phyloP scores from a whole-genome alignment of 2,113 vertebrate species.

The Callochromis pleurospilus region DNA sequence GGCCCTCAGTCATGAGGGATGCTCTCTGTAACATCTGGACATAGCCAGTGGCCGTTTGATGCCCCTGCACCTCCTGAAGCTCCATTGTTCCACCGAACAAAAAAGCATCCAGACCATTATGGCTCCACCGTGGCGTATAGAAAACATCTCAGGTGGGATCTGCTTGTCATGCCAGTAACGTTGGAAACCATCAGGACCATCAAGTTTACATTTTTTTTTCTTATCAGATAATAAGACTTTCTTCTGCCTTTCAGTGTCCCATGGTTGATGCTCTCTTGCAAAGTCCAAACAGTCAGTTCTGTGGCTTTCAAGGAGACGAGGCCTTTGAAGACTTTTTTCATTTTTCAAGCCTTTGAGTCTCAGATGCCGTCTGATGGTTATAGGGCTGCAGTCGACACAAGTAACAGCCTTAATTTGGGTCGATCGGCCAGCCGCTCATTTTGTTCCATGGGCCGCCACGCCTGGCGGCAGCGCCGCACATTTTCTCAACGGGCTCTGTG shows the following conservation, averaged over 20 bases:
- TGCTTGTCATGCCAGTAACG: neutral
- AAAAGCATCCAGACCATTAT: neutral
- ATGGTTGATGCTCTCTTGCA: neutral
- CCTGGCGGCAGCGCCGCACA: neutral
- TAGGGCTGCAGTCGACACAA: neutral
- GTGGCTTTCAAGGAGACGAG: neutral
- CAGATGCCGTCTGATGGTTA: neutral
- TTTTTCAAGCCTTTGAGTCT: neutral
- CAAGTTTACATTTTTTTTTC: neutral
- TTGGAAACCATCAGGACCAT: neutral
- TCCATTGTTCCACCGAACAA: rapidly evolving
- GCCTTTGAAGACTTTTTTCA: neutral
- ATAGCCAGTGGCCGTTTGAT: neutral
- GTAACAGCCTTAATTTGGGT: neutral
- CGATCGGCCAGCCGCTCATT: rapidly evolving
- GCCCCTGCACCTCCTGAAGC: neutral
- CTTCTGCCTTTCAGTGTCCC: neutral
- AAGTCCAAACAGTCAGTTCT: neutral
- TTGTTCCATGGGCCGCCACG: neutral
- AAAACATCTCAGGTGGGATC: neutral
- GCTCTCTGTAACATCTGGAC: neutral
- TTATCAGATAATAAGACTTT: neutral
- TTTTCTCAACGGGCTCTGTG: neutral
- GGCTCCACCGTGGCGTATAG: neutral
- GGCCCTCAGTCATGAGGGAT: neutral